Base-by-base conservation (phyloP, 2,797 vertebrate species). In the Arnoldichthys spilopterus region DNA sequence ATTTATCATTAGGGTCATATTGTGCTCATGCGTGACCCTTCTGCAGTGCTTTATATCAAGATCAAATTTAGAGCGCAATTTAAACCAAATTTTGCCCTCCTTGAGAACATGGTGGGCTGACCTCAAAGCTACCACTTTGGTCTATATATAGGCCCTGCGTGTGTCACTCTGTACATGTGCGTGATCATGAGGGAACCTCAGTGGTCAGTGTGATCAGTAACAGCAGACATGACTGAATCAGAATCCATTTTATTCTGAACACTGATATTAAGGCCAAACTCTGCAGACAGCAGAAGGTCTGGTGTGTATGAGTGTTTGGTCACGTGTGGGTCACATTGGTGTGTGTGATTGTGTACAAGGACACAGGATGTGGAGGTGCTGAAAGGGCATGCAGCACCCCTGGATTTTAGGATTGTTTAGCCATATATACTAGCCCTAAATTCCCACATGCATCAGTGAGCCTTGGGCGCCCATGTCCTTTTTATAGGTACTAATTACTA, bases 81-180 rank as follows among this genome's bases (percentile, higher is more conserved):
- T 61, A 18, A 30, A 68, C n/a, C 66, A 4, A 30, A 30, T 66
- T 43, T 13, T 1, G 9, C 6, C 26, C 26, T 49, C 45, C 12
- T 4, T 22, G 45, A 69, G 66, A 51, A 51, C 45, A 20, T 18
- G 37, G 15, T 68, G 66, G 8, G 9, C 26, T 30, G 24, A 0
- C 64, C n/a, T 12, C 12, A 3, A 26, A 6, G 8, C 18, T 32
- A 20, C 20, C 43, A 26, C n/a, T 69, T 16, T 11, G 6, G 16
- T 28, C 43, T 69, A 32, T 77, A 61, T 49, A 59, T 49, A 69
- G 28, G 15, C 11, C n/a, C 28, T 61, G 18, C 47, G 20, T 43
- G 34, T 76, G 12, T 47, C 1, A 18, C 22, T 13, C 3, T 6
- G 45, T 30, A 32, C 43, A 30, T 30, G 18, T 30, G 51, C 32